Conservation (phyloP, 2,888 invertebrate genomes). For the Deilephila porcellus region DNA sequence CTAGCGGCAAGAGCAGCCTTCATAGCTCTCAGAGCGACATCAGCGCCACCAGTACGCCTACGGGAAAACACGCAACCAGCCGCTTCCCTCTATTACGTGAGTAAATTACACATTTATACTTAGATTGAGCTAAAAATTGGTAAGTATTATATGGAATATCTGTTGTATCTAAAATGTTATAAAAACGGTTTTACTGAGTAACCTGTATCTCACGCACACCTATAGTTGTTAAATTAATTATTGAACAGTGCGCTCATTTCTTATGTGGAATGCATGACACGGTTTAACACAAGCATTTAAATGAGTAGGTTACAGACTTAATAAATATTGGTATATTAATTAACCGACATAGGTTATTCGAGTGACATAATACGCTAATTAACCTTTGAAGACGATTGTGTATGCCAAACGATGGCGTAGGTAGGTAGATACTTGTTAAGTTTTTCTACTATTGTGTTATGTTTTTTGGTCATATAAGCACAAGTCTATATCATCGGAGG, state of each 20-base stretch:
- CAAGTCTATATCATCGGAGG: too few species aligned
- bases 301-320: slow-evolving; percentile 5
- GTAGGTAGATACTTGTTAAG: background rate
- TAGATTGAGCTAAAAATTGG: too few species aligned
- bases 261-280: background rate
- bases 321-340: background rate
- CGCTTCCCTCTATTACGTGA: slow-evolving; percentile 78
- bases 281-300: slow-evolving; percentile 3
- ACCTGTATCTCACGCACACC: too few species aligned
- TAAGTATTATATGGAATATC: too few species aligned
- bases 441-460: background rate
- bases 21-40: slow-evolving; percentile 90
- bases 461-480: too few species aligned
- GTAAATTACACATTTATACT: slow-evolving; percentile 43
- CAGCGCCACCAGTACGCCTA: slow-evolving; percentile 84
- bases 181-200: too few species aligned
- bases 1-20: slow-evolving; percentile 84
- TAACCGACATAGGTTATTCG: background rate
- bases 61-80: slow-evolving; percentile 79
- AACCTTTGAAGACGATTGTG: background rate
- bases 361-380: background rate
- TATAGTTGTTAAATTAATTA: background rate
- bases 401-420: background rate
- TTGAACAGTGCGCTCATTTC: background rate
- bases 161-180: too few species aligned